phyloP scores from a whole-genome alignment of 1,140 invertebrate genomes.

The Latrodectus geometricus region DNA sequence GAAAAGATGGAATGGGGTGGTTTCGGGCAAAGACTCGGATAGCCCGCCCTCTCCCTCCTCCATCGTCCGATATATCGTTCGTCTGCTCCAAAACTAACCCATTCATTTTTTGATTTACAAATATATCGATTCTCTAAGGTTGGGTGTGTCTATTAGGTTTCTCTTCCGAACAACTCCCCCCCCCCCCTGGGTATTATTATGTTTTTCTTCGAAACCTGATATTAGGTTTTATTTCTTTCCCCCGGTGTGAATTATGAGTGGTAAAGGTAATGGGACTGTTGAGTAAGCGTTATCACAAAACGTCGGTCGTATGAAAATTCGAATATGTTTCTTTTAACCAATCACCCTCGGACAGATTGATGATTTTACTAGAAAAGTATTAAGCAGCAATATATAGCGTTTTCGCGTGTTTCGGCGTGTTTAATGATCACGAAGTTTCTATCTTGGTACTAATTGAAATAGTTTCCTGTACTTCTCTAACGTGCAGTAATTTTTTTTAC shows the following conservation, averaged over 20 bases:
- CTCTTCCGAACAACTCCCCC: neutral
- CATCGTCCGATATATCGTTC: constrained; percentile 13
- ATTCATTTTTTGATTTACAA: constrained; percentile 49
- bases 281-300: too few species aligned
- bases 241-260: neutral
- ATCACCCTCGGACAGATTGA: too few species aligned
- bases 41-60: neutral
- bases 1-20: constrained; percentile 27
- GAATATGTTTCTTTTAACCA: too few species aligned
- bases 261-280: neutral
- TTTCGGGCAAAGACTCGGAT: neutral
- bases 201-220: constrained; percentile 33
- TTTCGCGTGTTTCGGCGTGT: too few species aligned
- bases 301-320: too few species aligned
- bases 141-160: constrained; percentile 32
- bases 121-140: constrained; percentile 53
- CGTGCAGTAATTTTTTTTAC: too few species aligned
- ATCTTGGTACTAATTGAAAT: too few species aligned
- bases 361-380: too few species aligned
- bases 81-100: constrained; percentile 21
- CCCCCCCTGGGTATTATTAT: constrained; percentile 17
- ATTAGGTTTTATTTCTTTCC: constrained; percentile 11
- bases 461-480: too few species aligned
- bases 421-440: too few species aligned
- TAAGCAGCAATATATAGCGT: too few species aligned